Percentiles rank a stretch among this genome's conserved stretches.
Conservation (phyloP, 1,140 invertebrate genomes). For the Heterodera carotae region DNA sequence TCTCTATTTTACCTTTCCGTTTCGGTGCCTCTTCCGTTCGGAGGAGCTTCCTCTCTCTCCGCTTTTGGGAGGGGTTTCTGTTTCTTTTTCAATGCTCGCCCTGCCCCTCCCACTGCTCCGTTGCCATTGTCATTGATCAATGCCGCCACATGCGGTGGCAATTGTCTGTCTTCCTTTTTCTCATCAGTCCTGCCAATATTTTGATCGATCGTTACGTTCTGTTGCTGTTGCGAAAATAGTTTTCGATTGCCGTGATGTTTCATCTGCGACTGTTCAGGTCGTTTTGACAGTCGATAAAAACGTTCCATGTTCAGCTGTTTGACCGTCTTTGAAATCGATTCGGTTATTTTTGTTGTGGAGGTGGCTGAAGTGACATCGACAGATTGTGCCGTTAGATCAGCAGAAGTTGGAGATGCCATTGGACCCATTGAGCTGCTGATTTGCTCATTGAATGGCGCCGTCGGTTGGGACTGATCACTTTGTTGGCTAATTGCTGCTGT, state of each 20-base stretch:
- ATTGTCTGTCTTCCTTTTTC: not conserved
- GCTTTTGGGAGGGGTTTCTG: not conserved
- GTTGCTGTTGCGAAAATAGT: not conserved
- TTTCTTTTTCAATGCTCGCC: not conserved
- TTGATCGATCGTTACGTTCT: not conserved
- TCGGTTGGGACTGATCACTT: not conserved
- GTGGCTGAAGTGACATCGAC: not conserved
- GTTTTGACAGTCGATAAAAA: constrained; percentile 45
- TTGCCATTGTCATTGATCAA: constrained; percentile 6
- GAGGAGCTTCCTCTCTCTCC: not conserved
- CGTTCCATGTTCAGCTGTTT: constrained; percentile 61
- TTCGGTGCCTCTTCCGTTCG: not conserved
- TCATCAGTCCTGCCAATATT: not conserved
- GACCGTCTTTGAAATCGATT: not conserved
- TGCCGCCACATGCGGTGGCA: constrained; percentile 26
- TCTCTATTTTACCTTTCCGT: constrained; percentile 5
- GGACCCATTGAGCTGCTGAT: not conserved
- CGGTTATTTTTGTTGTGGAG: not conserved
- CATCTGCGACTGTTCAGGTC: not conserved
- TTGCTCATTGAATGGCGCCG: constrained; percentile 8
- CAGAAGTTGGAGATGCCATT: not conserved
- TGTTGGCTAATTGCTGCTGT: constrained; percentile 31
- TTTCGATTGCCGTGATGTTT: not conserved
- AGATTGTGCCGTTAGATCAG: not conserved
- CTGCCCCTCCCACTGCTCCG: not conserved